phyloP scores from a whole-genome alignment of 2,113 vertebrate genomes.

The Mesembrinibis cayennensis region DNA sequence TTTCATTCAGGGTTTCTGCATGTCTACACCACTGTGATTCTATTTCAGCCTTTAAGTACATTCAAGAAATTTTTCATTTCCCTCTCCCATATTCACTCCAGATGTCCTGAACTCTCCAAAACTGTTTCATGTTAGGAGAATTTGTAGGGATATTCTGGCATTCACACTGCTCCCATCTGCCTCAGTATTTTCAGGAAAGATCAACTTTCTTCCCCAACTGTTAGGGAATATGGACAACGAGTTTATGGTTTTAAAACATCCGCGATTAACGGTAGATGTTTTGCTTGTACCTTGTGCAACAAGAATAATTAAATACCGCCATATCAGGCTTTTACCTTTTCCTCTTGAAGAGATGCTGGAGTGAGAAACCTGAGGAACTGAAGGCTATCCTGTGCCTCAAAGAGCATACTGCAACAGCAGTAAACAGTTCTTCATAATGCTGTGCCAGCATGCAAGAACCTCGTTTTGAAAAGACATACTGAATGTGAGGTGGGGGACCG shows the following conservation, averaged over 20 bases:
- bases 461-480: background rate
- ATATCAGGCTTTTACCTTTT: background rate
- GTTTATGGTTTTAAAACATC: conserved; percentile 3
- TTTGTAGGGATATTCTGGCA: conserved; percentile 50
- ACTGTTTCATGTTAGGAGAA: conserved; percentile 25
- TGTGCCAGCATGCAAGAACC: background rate
- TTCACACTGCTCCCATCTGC: conserved; percentile 46
- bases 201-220: conserved; percentile 42
- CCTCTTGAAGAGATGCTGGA: background rate
- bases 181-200: conserved; percentile 64
- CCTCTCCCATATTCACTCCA: conserved; percentile 47
- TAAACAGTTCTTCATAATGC: background rate
- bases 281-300: background rate
- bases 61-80: conserved; percentile 68
- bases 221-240: conserved; percentile 7
- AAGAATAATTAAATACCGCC: background rate
- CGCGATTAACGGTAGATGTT: background rate
- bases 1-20: conserved; percentile 75
- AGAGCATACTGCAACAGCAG: background rate
- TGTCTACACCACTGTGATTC: conserved; percentile 65
- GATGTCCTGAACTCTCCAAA: conserved; percentile 59
- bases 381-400: background rate
- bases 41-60: conserved; percentile 69
- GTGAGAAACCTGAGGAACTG: background rate
- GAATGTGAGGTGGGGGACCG: fast-evolving